Percentiles rank a stretch among this genome's conserved stretches.
Evolutionary conservation across 1,140 invertebrate species (phyloP).

Genomic region (Epicauta chinensis): DNA sequence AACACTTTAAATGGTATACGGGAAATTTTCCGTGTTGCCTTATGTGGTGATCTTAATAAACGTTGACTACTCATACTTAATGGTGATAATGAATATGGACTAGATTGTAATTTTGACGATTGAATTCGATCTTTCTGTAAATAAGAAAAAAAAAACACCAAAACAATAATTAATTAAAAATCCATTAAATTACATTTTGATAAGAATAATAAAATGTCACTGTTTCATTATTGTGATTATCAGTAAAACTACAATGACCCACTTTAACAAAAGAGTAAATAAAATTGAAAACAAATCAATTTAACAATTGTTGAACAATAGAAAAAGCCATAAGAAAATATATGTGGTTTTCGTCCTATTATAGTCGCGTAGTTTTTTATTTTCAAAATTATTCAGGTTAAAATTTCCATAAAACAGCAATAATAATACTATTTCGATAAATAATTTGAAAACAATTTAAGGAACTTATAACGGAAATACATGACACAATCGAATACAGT

Average conservation of each 20-base stretch:
- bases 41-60: conserved; percentile 84
- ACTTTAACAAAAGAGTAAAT: conserved; percentile 5
- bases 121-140: conserved; percentile 49
- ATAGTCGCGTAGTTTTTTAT: too few relatives aligned
- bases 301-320: not conserved
- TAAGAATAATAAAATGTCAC: conserved; percentile 1
- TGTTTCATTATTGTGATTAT: conserved; percentile 5
- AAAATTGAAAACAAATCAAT: conserved; percentile 7
- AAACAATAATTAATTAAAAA: not conserved
- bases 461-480: too few relatives aligned
- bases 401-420: too few relatives aligned
- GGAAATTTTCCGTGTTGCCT: conserved; percentile 93
- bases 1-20: conserved; percentile 96
- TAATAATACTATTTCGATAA: too few relatives aligned
- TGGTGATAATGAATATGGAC: conserved; percentile 89
- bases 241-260: conserved; percentile 11
- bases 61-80: conserved; percentile 93
- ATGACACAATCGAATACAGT: too few relatives aligned
- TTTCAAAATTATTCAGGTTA: too few relatives aligned
- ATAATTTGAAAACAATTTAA: too few relatives aligned
- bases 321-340: not conserved
- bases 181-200: not conserved
- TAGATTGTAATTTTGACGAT: conserved; percentile 53
- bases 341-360: too few relatives aligned
- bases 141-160: conserved; percentile 16